Base-by-base conservation (phyloP, 1,140 invertebrate genomes). In the Trichogramma pretiosum region DNA sequence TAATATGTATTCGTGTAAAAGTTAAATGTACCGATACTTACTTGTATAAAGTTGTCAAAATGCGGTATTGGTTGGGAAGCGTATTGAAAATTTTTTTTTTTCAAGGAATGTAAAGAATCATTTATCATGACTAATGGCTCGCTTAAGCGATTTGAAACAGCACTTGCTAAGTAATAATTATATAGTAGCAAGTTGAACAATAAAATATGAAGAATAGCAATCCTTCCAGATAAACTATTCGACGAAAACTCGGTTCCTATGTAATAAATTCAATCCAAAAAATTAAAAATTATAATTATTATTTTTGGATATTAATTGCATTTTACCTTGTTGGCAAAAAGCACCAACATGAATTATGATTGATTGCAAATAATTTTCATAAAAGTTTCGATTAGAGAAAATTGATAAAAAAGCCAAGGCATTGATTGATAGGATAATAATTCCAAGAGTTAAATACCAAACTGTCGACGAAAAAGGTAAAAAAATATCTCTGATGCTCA, bases 151-250 rank as follows among this genome's bases (percentile, higher is more conserved):
- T 42, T 49, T 19, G 40, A 49, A 3, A 49, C 40, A 17, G 34
- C 47, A 34, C 47, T 48, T 23, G 47, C 40, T 30, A 49, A 35
- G 16, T 49, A 49, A 32, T 43, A 49, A 24, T 49, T 49, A 10
- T 38, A 49, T 10, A 43, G 18, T 14, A 49, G 14, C 18, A 48
- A 26, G 33, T 43, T 37, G 9, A 43, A 48, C 2, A 48, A 17
- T 14, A 49, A 14, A 9, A 49, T 44, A 28, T 44, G 40, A 17
- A 49, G 19, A 3, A 44, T 17, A 2, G 48, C 41, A 32, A 49
- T 43, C n/a, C 48, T 5, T 23, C 41, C 26, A 3, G 40, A 44
- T 1, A 38, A 4, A 44, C 24, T 43, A 7, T 44, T n/a, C 16
- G 35, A 37, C 22, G 41, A 43, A 44, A 49, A 49, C 16, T 49